Evolutionary conservation across 2,113 vertebrate genomes (phyloP), one percentile per base, ranked within the genome.

Genomic region (Tursiops truncatus): DNA sequence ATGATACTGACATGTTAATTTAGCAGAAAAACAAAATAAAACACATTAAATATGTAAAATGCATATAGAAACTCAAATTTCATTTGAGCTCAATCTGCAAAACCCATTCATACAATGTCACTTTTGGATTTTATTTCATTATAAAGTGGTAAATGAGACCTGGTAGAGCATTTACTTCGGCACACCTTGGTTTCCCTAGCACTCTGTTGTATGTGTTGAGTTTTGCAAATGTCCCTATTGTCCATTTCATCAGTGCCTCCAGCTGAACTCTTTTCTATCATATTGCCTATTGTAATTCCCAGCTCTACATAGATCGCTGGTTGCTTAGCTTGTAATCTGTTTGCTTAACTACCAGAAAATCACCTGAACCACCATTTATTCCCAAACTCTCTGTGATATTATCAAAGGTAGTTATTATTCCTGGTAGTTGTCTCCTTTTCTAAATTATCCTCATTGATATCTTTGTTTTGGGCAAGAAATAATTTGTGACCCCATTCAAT

Each of bases 321-420:
- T 83, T 87, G 18, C 21, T 70, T 89, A 58, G 4, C 5, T 79
- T 87, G 2, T 9, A 38, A 44, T 47, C 8, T 82, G 6, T 38
- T 83, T 94, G 7, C 11, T 82, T 82, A 79, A 31, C 3, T 93
- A 88, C 73, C 28, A 76, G 36, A 84, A 91, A 86, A 26, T 88
- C 15, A 84, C 2, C 4, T 68, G 9, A 93, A 80, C 4, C 1
- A 84, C 2, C 23, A 20, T 67, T 89, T 84, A 2, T 58, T 76
- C 33, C 2, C 53, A 76, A 65, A 18, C 0, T 15, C 25, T 67
- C 41, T 95, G 68, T 85, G 56, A 60, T 58, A 47, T 44, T 77
- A 65, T 28, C 33, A 44, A 89, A 23, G 21, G 2, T 53, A 86
- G 21, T 8, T 88, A 62, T 28, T 86, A 63, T 60, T 60, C 44